phyloP scores from a whole-genome alignment of 2,797 vertebrate genomes.

The Clangula hyemalis region DNA sequence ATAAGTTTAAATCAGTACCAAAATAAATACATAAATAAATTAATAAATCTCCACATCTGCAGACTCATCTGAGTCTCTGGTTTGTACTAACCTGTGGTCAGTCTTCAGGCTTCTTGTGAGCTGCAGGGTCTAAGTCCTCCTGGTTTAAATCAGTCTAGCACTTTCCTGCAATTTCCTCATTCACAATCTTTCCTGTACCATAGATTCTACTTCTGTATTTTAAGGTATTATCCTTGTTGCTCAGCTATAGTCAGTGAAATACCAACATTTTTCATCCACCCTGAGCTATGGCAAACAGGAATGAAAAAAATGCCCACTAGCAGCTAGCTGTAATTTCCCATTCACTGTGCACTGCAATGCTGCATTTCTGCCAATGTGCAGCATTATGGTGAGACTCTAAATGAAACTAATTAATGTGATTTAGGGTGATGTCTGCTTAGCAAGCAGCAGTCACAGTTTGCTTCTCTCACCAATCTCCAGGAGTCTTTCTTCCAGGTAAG shows the following conservation, averaged over 20 bases:
- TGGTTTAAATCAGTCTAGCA: neutral
- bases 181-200: neutral
- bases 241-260: neutral
- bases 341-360: neutral
- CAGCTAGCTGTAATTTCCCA: neutral
- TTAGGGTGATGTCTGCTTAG: neutral
- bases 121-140: neutral
- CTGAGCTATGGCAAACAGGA: neutral
- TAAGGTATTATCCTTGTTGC: neutral
- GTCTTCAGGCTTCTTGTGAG: neutral
- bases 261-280: neutral
- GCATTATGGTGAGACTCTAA: neutral
- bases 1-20: neutral
- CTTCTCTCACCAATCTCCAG: neutral
- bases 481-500: neutral
- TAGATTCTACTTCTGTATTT: neutral
- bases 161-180: neutral
- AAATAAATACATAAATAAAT: neutral
- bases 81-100: neutral
- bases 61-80: neutral
- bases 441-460: neutral
- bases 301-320: neutral
- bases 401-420: slow-evolving; percentile 23
- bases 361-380: neutral
- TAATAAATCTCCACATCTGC: neutral